phyloP scores from a whole-genome alignment of 2,888 invertebrate species.

The Eupeodes luniger region DNA sequence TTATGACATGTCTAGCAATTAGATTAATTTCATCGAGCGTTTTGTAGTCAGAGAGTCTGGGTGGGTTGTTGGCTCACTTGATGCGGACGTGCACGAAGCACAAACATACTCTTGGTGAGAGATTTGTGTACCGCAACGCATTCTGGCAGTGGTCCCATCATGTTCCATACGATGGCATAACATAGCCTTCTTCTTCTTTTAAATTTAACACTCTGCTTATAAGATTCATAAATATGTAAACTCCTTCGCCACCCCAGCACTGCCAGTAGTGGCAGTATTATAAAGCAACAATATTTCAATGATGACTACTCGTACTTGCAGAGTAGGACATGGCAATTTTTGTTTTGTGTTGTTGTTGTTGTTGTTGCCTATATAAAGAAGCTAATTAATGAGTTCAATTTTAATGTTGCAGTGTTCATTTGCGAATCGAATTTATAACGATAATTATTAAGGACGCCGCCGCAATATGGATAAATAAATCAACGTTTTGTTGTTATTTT shows the following conservation, averaged over 20 bases:
- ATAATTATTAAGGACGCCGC: slow-evolving; percentile 71
- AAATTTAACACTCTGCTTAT: slow-evolving; percentile 37
- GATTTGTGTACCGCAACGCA: slow-evolving; percentile 55
- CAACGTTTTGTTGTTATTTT: slow-evolving; percentile 40
- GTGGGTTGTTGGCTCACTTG: slow-evolving; percentile 70
- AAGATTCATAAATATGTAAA: slow-evolving; percentile 11
- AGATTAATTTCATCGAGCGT: slow-evolving; percentile 78
- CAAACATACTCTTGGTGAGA: slow-evolving; percentile 14
- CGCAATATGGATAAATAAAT: slow-evolving; percentile 73
- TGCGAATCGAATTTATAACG: slow-evolving; percentile 73
- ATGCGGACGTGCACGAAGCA: not conserved
- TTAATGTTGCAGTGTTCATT: slow-evolving; percentile 74
- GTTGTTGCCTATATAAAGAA: not conserved
- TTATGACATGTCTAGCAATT: slow-evolving; percentile 80
- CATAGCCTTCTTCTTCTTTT: slow-evolving; percentile 12
- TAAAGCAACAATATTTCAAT: not conserved
- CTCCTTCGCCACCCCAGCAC: slow-evolving; percentile 68
- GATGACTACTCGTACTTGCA: not conserved
- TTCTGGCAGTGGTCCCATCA: slow-evolving; percentile 58
- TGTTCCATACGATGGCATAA: not conserved
- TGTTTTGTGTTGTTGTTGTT: not conserved
- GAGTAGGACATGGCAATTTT: slow-evolving; percentile 11
- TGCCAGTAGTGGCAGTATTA: not conserved
- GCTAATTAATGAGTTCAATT: slow-evolving; percentile 75
- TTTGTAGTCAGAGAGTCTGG: slow-evolving; percentile 70